Base-by-base conservation (phyloP, 2,113 vertebrate species). In the Pomatostomus ruficeps region DNA sequence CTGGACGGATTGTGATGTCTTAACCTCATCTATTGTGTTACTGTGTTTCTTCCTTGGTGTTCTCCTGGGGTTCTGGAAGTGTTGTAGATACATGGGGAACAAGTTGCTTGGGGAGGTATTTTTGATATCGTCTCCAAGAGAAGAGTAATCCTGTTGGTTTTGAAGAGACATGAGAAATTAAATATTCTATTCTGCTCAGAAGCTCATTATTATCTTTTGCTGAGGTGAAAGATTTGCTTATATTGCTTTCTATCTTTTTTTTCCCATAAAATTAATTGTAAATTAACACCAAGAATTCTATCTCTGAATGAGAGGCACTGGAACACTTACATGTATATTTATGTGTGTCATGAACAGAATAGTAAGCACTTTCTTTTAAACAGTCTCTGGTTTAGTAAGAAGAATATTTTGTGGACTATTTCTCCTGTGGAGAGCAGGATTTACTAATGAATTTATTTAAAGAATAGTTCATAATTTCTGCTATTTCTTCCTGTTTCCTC, bases 61-160 rank as follows among this genome's bases (percentile, higher is more conserved):
- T 70, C 29, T 83, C 51, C 33, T 81, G 35, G 25, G 14, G 12
- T 16, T 62, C 72, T 81, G 46, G 16, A 91, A 51, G 35, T 77
- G 18, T 29, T 91, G n/a, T 1, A 1, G 7, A 68, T 8, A 8
- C 21, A 1, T 35, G 21, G 9, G 18, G 16, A 67, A 6, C 7
- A 58, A 33, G 4, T 28, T 79, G 16, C 3, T 4, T 1, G 1
- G 49, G 35, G 21, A 24, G 3, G 5, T 80, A 33, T 65, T 74
- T 89, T 43, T 71, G 35, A 58, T 75, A 43, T 6, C 26, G 0
- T 70, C 38, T 86, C 12, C 16, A 43, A 45, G 54, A 73, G 19
- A 77, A 70, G 35, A 58, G 36, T 40, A 55, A 14, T 68, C 26
- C 20, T 81, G 22, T 72, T 2, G 6, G 6, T 82, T 75, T 59